Conservation (phyloP, 37 sponge, comb jelly and placozoan genomes). For the Theonella swinhoei region DNA sequence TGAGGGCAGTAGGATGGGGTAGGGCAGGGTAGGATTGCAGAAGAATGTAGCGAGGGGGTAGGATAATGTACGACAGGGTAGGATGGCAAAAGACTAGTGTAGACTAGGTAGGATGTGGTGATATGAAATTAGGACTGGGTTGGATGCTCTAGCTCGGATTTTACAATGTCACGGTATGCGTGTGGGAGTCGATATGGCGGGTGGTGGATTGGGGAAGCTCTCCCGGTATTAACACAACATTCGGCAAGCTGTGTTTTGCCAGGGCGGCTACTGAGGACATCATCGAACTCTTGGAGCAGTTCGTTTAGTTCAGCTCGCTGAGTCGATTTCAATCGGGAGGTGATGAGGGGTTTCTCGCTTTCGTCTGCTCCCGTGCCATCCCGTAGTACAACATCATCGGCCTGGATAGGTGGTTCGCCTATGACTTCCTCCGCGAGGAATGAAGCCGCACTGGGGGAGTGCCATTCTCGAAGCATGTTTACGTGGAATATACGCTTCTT, state of each 20-base stretch:
- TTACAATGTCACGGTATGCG: neutral
- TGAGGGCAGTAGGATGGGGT: too few species aligned
- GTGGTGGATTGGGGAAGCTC: neutral
- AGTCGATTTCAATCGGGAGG: too few species aligned
- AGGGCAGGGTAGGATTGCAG: too few species aligned
- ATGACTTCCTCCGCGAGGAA: neutral
- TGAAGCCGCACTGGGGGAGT: neutral
- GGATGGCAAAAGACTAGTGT: too few species aligned
- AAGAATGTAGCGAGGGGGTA: too few species aligned
- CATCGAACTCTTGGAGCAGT: neutral
- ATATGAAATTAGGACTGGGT: too few species aligned
- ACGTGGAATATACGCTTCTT: conserved; percentile 46
- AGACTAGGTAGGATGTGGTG: too few species aligned
- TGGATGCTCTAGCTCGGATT: neutral
- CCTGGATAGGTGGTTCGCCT: neutral
- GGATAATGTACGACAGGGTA: too few species aligned
- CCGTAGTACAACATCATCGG: neutral
- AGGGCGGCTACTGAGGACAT: neutral
- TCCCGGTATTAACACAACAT: neutral
- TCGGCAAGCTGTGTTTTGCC: neutral
- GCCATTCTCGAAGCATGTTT: conserved; percentile 37
- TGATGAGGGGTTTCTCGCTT: neutral
- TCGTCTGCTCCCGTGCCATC: neutral
- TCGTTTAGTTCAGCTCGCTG: too few species aligned
- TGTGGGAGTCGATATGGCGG: neutral